These are phyloP conservation scores for Oscheius sp. DNA, from an alignment of 2,888 invertebrate species.

Conservation along the genomic window DNA sequence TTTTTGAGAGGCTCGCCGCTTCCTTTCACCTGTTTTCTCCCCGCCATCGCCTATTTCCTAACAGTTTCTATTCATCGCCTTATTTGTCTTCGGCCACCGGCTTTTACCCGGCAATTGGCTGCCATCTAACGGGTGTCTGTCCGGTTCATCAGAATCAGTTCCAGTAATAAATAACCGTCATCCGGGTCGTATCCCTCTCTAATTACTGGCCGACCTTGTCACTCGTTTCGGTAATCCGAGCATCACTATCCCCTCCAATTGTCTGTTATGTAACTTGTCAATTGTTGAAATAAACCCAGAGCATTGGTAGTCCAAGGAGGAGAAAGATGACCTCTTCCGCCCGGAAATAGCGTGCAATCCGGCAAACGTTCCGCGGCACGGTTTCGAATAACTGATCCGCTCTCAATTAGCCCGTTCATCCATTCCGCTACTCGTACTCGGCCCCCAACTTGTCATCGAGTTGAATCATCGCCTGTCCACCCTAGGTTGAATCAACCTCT, in stretches of 20 bases:
- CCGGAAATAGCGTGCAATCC: slow-evolving; percentile 19
- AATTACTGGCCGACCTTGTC: slow-evolving; percentile 29
- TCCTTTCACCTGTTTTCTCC: slow-evolving; percentile 19
- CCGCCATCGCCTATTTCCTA: neutral
- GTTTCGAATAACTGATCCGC: slow-evolving; percentile 35
- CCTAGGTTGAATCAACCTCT: neutral
- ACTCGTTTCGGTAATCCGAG: slow-evolving; percentile 7
- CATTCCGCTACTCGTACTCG: too few species aligned
- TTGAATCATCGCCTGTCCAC: too few species aligned
- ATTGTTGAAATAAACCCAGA: too few species aligned
- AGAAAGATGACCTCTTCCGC: slow-evolving; percentile 11
- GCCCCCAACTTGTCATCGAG: too few species aligned
- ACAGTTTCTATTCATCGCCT: neutral
- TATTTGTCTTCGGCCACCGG: slow-evolving; percentile 25
- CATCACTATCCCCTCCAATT: slow-evolving; percentile 1
- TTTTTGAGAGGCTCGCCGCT: slow-evolving; percentile 18
- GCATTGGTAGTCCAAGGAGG: too few species aligned
- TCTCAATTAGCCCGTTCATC: slow-evolving; percentile 27
- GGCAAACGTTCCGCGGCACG: slow-evolving; percentile 28
- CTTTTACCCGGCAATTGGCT: slow-evolving; percentile 10
- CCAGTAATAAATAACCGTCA: slow-evolving; percentile 25
- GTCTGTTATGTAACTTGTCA: slow-evolving; percentile 8
- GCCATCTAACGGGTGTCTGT: neutral
- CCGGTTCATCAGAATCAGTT: slow-evolving; percentile 21
- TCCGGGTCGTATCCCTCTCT: slow-evolving; percentile 23